phyloP scores from a whole-genome alignment of 2,797 vertebrate species.

The Silurus aristotelis region DNA sequence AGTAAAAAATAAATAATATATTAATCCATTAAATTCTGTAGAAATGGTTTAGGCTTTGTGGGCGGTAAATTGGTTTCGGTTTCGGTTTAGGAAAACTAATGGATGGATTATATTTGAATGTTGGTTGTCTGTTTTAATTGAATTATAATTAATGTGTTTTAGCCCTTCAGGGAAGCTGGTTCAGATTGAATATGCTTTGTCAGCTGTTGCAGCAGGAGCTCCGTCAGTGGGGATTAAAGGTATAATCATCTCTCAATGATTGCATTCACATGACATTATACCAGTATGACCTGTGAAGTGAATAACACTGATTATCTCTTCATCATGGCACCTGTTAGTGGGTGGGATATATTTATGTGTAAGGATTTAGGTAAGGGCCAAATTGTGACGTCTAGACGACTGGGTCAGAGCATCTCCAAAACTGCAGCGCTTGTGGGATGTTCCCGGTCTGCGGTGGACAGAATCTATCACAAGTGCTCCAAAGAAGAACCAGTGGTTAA shows the following conservation, averaged over 20 bases:
- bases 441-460: too few relatives aligned
- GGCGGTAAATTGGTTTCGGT: neutral
- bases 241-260: constrained; percentile 44
- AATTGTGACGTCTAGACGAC: too few relatives aligned
- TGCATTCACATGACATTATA: too few relatives aligned
- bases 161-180: constrained; percentile 98
- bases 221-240: constrained; percentile 94
- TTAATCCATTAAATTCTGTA: neutral
- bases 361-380: too few relatives aligned
- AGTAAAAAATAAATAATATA: neutral
- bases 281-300: too few relatives aligned
- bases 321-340: too few relatives aligned
- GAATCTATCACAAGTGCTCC: too few relatives aligned
- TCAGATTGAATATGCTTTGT: constrained; percentile 98
- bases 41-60: neutral
- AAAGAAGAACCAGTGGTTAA: too few relatives aligned
- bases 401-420: too few relatives aligned
- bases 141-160: constrained; percentile 22
- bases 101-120: neutral
- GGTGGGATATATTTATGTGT: too few relatives aligned
- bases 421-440: too few relatives aligned
- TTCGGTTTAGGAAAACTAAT: constrained; percentile 8
- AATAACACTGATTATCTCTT: too few relatives aligned
- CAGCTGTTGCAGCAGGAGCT: constrained; percentile 96
- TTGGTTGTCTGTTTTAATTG: neutral